A percentile compares a stretch with the other conserved stretches of the same genome.
Conservation (phyloP, 2,888 invertebrate genomes). For the Serrognathus titanus region DNA sequence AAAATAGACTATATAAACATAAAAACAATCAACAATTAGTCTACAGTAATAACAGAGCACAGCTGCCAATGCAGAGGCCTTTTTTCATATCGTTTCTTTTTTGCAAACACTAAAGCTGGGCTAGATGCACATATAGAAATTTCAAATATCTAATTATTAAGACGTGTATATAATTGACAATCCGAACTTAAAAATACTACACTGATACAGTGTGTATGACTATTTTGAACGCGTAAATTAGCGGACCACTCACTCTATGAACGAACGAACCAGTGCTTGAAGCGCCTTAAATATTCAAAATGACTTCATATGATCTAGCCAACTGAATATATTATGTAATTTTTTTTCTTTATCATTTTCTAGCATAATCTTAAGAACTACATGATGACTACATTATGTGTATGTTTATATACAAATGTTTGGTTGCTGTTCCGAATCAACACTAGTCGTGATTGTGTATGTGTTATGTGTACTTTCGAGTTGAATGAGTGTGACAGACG, state of each 20-base stretch:
- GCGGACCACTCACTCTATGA: too few species aligned
- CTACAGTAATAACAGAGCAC: conserved; percentile 46
- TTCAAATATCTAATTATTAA: conserved; percentile 9
- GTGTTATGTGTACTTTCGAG: conserved; percentile 12
- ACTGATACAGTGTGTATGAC: conserved; percentile 17
- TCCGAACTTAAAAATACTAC: conserved; percentile 8
- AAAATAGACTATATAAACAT: conserved; percentile 52
- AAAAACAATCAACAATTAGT: conserved; percentile 51
- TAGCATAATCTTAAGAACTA: conserved; percentile 46
- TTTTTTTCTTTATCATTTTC: conserved; percentile 27
- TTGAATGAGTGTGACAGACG: conserved; percentile 27
- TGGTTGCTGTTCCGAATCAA: conserved; percentile 46
- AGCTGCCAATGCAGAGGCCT: conserved; percentile 35
- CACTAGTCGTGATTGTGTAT: conserved; percentile 21
- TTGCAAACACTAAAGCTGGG: conserved; percentile 27
- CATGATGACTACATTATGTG: conserved; percentile 48
- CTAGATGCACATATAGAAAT: conserved; percentile 10
- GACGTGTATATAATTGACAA: conserved; percentile 1
- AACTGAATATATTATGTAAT: conserved; percentile 21
- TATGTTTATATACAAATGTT: conserved; percentile 51
- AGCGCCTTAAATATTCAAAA: conserved; percentile 8
- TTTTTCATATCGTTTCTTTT: conserved; percentile 21
- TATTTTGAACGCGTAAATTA: not conserved
- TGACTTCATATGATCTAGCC: conserved; percentile 11
- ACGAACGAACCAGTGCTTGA: too few species aligned